Base-by-base conservation (phyloP, 2,113 vertebrate genomes). In the Hirundichthys speculiger region DNA sequence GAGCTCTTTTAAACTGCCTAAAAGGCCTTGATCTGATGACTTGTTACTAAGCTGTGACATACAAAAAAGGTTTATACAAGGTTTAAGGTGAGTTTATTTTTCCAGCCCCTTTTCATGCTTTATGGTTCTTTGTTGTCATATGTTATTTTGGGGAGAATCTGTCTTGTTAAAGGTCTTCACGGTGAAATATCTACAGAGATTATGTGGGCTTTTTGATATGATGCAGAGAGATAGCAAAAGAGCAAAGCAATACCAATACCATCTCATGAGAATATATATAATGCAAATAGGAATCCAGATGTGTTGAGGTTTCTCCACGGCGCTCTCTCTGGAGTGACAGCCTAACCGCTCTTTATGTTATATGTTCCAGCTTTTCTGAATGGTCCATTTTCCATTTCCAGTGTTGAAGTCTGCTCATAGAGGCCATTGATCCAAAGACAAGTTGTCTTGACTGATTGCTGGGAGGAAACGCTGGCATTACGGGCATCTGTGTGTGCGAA, bases 401-500 rank as follows among this genome's bases (percentile, higher is more conserved):
- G 65, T 59, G 70, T 63, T 85, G 72, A 86, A 63, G 74, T 69
- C 75, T 72, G 70, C 77, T 84, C 83, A 87, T 80, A 82, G 83
- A 81, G 77, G 43, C 76, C 87, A 88, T 88, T 85, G 85, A 89
- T 88, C 73, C 64, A 73, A 75, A 88, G 82, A 86, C 85, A 73
- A 80, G 80, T 76, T 69, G 73, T 84, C 65, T 68, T 87, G 87
- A 89, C 75, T 80, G 85, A 89, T 88, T 77, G 86, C 74, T 85
- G 79, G 65, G 77, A 81, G 87, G 87, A 84, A 87, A 76, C 21
- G 43, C 80, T 87, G 86, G 84, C 84, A 89, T 94, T 94, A 93
- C 93, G 95, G 94, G 93, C 92, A 88, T 92, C 87, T 86, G 73
- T 90, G 79, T 86, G 91, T 92, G 91, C 88, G 87, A 89, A 90